phyloP scores from a whole-genome alignment of 2,113 vertebrate genomes.

The Campylomormyrus tamandua region DNA sequence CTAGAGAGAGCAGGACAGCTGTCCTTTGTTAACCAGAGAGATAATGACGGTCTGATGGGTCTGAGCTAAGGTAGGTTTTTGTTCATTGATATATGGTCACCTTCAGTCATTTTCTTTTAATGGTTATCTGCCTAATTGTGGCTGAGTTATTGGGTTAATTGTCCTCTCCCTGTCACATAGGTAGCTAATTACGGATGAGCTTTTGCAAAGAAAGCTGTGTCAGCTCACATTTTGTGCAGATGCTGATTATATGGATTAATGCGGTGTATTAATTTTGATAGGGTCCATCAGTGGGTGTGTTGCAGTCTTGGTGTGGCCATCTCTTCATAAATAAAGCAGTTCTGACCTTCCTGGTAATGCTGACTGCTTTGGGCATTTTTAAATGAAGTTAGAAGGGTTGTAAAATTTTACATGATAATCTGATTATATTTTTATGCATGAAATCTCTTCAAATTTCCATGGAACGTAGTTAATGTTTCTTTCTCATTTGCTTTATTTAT shows the following conservation, averaged over 20 bases:
- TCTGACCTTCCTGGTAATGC: neutral
- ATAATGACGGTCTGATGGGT: neutral
- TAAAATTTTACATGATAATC: neutral
- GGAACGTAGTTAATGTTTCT: neutral
- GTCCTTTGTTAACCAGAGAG: neutral
- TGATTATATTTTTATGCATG: neutral
- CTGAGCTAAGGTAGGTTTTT: neutral
- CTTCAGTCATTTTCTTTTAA: neutral
- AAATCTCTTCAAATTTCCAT: neutral
- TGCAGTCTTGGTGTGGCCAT: neutral
- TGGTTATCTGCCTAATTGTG: neutral
- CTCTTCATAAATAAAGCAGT: neutral
- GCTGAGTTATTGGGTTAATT: conserved; percentile 3
- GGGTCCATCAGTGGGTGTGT: neutral
- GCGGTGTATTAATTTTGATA: conserved; percentile 19
- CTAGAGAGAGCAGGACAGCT: neutral
- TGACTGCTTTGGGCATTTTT: neutral
- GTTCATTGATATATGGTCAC: neutral
- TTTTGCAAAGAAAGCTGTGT: neutral
- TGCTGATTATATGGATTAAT: conserved; percentile 10
- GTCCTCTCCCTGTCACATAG: neutral
- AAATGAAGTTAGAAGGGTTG: neutral
- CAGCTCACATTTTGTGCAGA: neutral
- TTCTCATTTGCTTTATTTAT: neutral
- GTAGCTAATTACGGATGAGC: neutral